phyloP scores from a whole-genome alignment of 37 sponge, comb jelly and placozoan genomes.

The Beroe forskalii region DNA sequence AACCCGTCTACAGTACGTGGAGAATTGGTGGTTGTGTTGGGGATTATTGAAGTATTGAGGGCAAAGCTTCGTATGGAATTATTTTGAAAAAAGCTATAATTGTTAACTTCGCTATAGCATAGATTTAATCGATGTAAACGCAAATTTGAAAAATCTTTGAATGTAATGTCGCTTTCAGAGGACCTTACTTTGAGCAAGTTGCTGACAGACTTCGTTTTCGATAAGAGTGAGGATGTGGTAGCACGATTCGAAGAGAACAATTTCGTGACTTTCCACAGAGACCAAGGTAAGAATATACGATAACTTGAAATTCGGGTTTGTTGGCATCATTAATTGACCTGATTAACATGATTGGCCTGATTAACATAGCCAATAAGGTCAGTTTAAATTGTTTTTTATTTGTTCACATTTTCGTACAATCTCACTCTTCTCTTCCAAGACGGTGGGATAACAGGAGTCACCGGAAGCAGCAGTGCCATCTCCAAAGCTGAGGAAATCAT shows the following conservation, averaged over 20 bases:
- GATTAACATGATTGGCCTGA: no score
- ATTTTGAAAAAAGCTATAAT: neutral
- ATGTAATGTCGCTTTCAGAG: no score
- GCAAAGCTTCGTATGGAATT: no score
- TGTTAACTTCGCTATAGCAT: neutral
- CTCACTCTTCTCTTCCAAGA: no score
- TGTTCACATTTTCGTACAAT: no score
- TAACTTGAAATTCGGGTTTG: no score
- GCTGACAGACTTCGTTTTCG: constrained; percentile 14
- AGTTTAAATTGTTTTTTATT: no score
- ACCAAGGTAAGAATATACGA: neutral
- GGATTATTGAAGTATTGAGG: no score
- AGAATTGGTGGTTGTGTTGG: no score
- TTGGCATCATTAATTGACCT: no score
- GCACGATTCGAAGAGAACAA: constrained; percentile 23
- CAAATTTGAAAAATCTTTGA: no score
- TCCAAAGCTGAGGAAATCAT: neutral
- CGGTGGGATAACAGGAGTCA: neutral
- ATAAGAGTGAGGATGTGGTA: neutral
- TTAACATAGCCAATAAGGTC: no score
- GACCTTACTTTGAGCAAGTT: neutral
- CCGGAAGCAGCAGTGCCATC: neutral
- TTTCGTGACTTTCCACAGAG: neutral
- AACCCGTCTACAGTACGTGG: constrained; percentile 30
- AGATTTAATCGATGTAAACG: neutral